phyloP scores from a whole-genome alignment of 1,140 invertebrate genomes.

The Drosophila eugracilis region DNA sequence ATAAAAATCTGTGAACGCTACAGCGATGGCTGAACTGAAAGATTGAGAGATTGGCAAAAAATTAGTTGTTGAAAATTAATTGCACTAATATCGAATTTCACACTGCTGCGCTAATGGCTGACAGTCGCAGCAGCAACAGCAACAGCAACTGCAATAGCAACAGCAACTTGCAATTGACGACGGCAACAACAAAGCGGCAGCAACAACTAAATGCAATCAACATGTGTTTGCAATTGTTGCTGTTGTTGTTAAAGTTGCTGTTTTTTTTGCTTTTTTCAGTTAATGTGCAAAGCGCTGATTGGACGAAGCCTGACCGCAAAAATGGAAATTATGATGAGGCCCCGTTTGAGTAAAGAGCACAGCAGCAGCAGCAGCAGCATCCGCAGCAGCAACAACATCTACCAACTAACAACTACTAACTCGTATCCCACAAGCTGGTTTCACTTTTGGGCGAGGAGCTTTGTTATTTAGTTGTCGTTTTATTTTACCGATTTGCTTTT shows the following conservation, averaged over 20 bases:
- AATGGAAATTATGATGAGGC: constrained; percentile 82
- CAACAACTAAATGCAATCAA: constrained; percentile 75
- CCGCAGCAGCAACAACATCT: constrained; percentile 3
- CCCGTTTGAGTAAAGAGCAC: constrained; percentile 80
- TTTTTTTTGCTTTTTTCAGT: constrained; percentile 33
- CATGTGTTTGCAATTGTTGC: constrained; percentile 59
- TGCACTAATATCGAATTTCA: constrained; percentile 83
- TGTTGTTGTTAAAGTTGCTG: constrained; percentile 34
- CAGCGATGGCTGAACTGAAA: constrained; percentile 19
- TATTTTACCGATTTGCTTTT: constrained; percentile 33
- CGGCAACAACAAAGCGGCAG: constrained; percentile 68
- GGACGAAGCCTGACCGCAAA: constrained; percentile 80
- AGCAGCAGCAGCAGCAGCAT: constrained; percentile 46
- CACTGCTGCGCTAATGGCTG: constrained; percentile 78
- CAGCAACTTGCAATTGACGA: constrained; percentile 52
- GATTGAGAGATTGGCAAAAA: constrained; percentile 65
- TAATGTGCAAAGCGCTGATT: constrained; percentile 83
- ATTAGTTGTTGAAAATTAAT: constrained; percentile 83
- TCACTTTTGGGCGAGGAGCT: constrained; percentile 76
- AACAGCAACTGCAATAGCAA: constrained; percentile 41
- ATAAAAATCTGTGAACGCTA: constrained; percentile 35
- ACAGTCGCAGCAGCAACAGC: constrained; percentile 47
- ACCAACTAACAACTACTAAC: constrained; percentile 37
- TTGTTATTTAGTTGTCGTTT: constrained; percentile 51
- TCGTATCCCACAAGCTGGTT: constrained; percentile 64